Percentiles rank a stretch among this genome's conserved stretches.
Evolutionary conservation across 2,888 invertebrate species (phyloP).

Genomic region (Pyrocoelia pectoralis): DNA sequence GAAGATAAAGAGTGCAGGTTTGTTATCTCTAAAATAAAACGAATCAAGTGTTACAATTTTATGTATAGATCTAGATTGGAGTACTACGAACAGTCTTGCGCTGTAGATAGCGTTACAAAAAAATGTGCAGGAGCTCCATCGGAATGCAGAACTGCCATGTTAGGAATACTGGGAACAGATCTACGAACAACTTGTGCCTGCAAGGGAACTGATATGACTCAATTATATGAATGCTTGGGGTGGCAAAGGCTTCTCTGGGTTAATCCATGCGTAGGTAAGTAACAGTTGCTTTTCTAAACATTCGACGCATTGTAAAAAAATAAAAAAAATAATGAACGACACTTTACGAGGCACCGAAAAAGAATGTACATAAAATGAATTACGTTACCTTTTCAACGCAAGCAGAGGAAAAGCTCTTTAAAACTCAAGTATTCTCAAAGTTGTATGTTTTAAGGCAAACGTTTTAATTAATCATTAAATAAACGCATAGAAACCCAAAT

Average conservation of each 20-base stretch:
- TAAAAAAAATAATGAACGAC: not conserved
- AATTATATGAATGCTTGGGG: conserved; percentile 87
- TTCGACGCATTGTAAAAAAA: too few species aligned
- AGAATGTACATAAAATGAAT: not conserved
- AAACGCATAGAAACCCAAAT: not conserved
- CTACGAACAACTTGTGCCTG: conserved; percentile 88
- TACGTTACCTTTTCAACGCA: not conserved
- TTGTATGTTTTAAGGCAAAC: not conserved
- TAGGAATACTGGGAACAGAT: conserved; percentile 90
- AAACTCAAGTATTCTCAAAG: too few species aligned
- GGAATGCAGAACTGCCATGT: conserved; percentile 85
- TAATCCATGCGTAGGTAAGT: conserved; percentile 91
- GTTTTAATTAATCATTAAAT: not conserved
- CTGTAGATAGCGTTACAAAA: conserved; percentile 88
- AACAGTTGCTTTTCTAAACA: not conserved
- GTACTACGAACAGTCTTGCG: conserved; percentile 90
- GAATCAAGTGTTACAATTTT: conserved; percentile 5
- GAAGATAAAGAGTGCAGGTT: conserved; percentile 87
- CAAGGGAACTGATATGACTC: conserved; percentile 83
- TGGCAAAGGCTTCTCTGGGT: conserved; percentile 92
- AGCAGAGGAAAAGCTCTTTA: too few species aligned
- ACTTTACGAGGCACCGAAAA: not conserved
- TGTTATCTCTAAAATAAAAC: conserved; percentile 41
- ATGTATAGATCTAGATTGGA: conserved; percentile 76
- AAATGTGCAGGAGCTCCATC: conserved; percentile 87